Conservation (phyloP, 1,140 invertebrate species). For the Akabosia matsudoensis region DNA sequence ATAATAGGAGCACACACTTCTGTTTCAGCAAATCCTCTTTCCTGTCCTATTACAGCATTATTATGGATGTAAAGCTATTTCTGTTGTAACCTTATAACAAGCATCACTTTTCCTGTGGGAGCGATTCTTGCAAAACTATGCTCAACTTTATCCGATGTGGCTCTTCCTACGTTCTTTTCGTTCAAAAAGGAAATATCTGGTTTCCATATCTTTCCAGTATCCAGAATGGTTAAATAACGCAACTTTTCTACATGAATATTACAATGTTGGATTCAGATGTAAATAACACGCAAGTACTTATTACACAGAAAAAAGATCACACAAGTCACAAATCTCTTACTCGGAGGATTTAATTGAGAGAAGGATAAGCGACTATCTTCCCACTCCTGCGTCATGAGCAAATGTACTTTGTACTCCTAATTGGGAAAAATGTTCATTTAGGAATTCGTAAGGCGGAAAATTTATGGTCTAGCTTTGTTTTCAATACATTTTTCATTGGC, state of each 20-base stretch:
- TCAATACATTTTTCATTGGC: neutral
- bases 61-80: no score
- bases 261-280: neutral
- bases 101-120: neutral
- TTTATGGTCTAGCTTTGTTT: no score
- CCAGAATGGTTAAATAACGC: neutral
- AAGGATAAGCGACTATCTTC: neutral
- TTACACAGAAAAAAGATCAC: no score
- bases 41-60: no score
- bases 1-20: no score
- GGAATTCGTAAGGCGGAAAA: no score
- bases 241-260: neutral
- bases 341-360: slow-evolving; percentile 7
- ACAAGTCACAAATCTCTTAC: neutral
- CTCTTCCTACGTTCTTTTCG: neutral
- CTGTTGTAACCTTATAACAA: neutral
- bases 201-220: neutral
- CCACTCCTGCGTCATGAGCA: neutral
- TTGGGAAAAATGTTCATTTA: no score
- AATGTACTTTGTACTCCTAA: neutral
- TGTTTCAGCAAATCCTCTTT: no score
- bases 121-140: neutral
- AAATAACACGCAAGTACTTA: neutral
- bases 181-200: neutral
- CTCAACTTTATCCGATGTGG: neutral